Base-by-base conservation (phyloP, 2,113 vertebrate genomes). In the Murina feae region DNA sequence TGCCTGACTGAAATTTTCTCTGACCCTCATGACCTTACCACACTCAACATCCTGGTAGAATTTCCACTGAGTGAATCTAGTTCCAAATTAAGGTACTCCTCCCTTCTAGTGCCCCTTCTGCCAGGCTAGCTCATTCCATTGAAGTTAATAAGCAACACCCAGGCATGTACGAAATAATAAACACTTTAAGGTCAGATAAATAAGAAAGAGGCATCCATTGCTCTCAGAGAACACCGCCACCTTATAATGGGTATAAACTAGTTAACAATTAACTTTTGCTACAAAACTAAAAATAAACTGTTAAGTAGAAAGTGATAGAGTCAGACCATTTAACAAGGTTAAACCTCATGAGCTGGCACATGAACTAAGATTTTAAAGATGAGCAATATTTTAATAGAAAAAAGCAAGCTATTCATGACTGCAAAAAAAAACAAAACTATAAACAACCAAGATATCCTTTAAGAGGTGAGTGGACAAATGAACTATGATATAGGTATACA, bases 141-240 rank as follows among this genome's bases (percentile, higher is more conserved):
- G 20, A 89, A 93, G 75, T 86, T 96, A 95, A 75, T 85, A 92
- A 92, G 42, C 51, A 88, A 91, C 49, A 55, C 21, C 39, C 37
- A 96, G 28, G 80, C 69, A 78, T 37, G 28, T 37, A 78, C 28
- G 95, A 94, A 93, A 87, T 92, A 87, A 92, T 55, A 28, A 96
- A 92, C n/a, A 81, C 7, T 81, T 10, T 66, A 47, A 53, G 39
- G 42, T 72, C 66, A 96, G 28, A 78, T 51, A 88, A 89, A 72
- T 79, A 86, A 84, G 74, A 47, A 91, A 60, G 42, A 90, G 25
- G 30, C 6, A 72, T 55, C n/a, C 28, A 35, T 12, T 90, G n/a
- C 66, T 88, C 66, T 90, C 37, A 81, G 80, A 72, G 25, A 95
- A 32, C 81, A 81, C 4, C 47, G 39, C 25, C 28, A 4, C 51